Evolutionary conservation across 2,888 invertebrate genomes (phyloP).

Genomic region (Hedychridium roseum): DNA sequence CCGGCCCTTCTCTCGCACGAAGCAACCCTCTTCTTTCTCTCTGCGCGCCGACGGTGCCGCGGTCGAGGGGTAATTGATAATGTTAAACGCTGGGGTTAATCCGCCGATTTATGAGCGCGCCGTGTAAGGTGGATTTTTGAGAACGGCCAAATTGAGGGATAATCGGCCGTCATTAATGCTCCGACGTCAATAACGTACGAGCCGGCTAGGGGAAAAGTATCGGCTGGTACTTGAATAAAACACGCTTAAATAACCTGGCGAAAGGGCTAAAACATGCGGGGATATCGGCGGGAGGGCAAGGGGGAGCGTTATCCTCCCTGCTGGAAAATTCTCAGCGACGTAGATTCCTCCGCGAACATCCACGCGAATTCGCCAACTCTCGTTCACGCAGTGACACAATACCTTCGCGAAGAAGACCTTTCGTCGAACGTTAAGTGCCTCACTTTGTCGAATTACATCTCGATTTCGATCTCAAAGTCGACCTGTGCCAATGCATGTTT

Average conservation of each 20-base stretch:
- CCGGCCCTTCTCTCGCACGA: constrained; percentile 17
- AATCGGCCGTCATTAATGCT: constrained; percentile 45
- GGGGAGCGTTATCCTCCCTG: no score
- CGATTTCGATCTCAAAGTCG: no score
- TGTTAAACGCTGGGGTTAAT: constrained; percentile 58
- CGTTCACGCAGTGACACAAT: no score
- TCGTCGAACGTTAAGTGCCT: no score
- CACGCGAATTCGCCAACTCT: no score
- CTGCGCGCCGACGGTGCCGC: constrained; percentile 15
- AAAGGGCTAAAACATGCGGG: no score
- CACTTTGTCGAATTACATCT: no score
- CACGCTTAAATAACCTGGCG: constrained; percentile 25
- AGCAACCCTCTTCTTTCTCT: constrained; percentile 20
- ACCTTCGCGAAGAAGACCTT: no score
- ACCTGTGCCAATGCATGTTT: no score
- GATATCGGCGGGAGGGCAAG: no score
- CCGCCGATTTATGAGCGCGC: constrained; percentile 57
- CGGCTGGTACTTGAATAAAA: constrained; percentile 17
- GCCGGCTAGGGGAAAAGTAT: constrained; percentile 8
- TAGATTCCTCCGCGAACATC: no score
- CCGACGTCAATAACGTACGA: constrained; percentile 28
- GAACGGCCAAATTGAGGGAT: constrained; percentile 49
- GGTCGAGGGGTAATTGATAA: constrained; percentile 57
- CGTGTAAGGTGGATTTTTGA: constrained; percentile 47
- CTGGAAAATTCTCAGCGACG: no score